Base-by-base conservation (phyloP, 2,888 invertebrate genomes). In the Drosophila barbarae region DNA sequence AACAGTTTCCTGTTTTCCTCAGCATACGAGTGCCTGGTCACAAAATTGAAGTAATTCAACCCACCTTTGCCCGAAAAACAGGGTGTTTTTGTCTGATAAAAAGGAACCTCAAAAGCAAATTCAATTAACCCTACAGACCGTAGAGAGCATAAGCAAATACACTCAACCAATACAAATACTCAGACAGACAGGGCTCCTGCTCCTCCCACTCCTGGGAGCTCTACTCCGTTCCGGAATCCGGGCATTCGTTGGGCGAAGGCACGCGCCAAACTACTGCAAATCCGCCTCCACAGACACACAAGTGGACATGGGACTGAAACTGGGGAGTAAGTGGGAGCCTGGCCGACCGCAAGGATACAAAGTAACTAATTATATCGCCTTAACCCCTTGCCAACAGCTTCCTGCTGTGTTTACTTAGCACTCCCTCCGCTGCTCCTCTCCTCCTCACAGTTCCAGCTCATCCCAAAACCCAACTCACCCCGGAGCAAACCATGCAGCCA, bases 341-440 rank as follows among this genome's bases (percentile, higher is more conserved):
- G 60, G 38, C 38, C 38, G 41, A 67, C 71, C 79, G 61, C 84
- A 78, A 73, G 61, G 79, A 84, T 72, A 74, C 74, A 84, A 84
- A 80, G 81, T 82, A 81, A 83, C 81, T 82, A 82, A 82, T 82
- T 82, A 82, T 82, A 77, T 84, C 79, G 80, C 83, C 77, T 77
- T 60, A 71, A 58, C 58, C 58, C 64, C 70, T 64, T 63, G 44
- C 66, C 71, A 34, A 30, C 42, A 54, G 52, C 39, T 47, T 53
- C 55, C 68, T 68, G 63, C 69, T 57, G 57, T 80, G 83, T 80
- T 80, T 80, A 52, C 76, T 55, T 53, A 75, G 65, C 59, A 42
- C 67, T 32, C 66, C 35, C 34, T 12, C 46, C 7, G n/a, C n/a
- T n/a, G 13, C 30, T 23, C 50, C 1, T n/a, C 5, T n/a, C 23